Percentiles rank a stretch among this genome's conserved stretches.
Evolutionary conservation across 2,888 invertebrate genomes (phyloP).

Genomic region (Pristionchus arcanus): DNA sequence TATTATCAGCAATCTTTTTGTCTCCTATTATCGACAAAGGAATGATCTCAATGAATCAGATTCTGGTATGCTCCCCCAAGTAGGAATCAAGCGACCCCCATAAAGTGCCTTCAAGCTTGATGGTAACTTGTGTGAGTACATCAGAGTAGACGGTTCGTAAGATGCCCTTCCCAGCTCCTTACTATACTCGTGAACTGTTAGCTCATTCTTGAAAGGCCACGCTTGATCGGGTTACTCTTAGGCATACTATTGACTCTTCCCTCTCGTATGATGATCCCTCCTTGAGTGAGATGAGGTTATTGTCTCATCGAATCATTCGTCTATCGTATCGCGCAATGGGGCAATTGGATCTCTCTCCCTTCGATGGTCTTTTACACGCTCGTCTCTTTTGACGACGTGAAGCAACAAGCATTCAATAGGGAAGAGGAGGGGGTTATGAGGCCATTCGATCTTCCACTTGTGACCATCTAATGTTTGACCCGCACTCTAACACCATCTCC

Average conservation of each 20-base stretch:
- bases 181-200: conserved; percentile 24
- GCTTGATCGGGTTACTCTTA: conserved; percentile 44
- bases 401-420: conserved; percentile 2
- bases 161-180: neutral
- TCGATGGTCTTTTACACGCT: neutral
- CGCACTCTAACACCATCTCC: neutral
- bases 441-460: conserved; percentile 3
- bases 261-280: neutral
- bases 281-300: neutral
- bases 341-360: conserved; percentile 5
- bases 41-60: too few relatives aligned
- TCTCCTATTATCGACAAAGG: too few relatives aligned
- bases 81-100: too few relatives aligned
- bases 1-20: too few relatives aligned
- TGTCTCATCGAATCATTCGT: conserved; percentile 26
- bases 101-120: too few relatives aligned
- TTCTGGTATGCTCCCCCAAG: too few relatives aligned
- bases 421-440: neutral
- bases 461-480: neutral
- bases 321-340: neutral
- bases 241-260: conserved; percentile 28
- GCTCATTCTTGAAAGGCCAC: neutral
- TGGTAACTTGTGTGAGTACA: too few relatives aligned
- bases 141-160: neutral
- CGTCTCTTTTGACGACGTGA: neutral